Percentiles rank a stretch among this genome's conserved stretches.
These are phyloP conservation scores for Menura novaehollandiae DNA, from an alignment of 2,113 vertebrate species.

Conservation along the genomic window DNA sequence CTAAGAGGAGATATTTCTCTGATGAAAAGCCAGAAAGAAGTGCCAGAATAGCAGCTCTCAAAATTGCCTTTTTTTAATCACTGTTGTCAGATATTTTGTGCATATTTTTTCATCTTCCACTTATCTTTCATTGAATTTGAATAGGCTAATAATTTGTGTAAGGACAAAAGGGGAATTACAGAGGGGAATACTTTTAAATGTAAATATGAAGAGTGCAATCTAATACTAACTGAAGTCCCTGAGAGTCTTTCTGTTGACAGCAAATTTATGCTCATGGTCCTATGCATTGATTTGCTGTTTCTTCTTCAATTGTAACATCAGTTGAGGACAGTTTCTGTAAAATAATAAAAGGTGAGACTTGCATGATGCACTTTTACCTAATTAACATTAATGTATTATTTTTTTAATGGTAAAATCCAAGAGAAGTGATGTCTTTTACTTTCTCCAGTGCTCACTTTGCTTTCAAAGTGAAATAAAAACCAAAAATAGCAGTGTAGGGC, in stretches of 20 bases:
- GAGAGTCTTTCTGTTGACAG: background rate
- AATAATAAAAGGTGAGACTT: background rate
- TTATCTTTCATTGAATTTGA: background rate
- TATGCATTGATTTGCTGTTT: background rate
- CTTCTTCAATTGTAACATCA: background rate
- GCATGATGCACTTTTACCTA: background rate
- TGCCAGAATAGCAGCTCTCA: background rate
- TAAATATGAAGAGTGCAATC: slow-evolving; percentile 4
- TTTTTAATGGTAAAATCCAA: background rate
- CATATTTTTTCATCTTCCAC: background rate
- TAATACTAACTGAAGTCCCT: background rate
- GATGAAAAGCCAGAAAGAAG: background rate
- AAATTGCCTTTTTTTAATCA: background rate
- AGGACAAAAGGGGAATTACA: too few relatives aligned
- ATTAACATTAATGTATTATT: background rate
- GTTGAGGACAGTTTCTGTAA: background rate
- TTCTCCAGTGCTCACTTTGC: background rate
- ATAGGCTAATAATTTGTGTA: slow-evolving; percentile 17
- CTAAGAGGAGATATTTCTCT: background rate
- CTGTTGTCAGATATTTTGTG: background rate
- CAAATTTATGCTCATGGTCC: background rate
- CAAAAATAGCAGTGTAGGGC: background rate
- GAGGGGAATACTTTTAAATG: background rate
- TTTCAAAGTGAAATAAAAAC: background rate
- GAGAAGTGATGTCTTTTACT: background rate